Percentiles rank a stretch among this genome's conserved stretches.
Conservation (phyloP, 2,888 invertebrate genomes). For the Hyppa rectilinea region DNA sequence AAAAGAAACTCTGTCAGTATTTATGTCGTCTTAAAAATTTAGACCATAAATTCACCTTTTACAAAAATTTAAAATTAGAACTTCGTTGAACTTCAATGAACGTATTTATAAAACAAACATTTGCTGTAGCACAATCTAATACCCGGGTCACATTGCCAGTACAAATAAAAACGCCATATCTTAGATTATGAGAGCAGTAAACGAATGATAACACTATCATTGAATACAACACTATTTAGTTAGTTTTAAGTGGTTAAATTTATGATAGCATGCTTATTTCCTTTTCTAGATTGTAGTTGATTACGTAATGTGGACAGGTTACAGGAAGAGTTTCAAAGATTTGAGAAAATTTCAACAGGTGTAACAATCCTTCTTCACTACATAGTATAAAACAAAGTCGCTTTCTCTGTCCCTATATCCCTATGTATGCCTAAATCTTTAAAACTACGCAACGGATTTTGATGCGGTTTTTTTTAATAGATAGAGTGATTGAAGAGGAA, state of each 20-base stretch:
- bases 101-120: conserved; percentile 65
- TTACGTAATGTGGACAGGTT: neutral
- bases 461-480: too few relatives aligned
- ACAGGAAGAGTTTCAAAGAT: neutral
- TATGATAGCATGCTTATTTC: conserved; percentile 68
- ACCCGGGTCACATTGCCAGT: conserved; percentile 76
- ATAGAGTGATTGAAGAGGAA: too few relatives aligned
- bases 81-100: conserved; percentile 54
- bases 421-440: too few relatives aligned
- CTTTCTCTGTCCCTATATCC: too few relatives aligned
- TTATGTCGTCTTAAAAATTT: too few relatives aligned
- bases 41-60: too few relatives aligned
- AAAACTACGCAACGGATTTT: too few relatives aligned
- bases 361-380: too few relatives aligned
- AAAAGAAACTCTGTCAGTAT: too few relatives aligned
- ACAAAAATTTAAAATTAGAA: conserved; percentile 12
- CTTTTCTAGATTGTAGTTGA: conserved; percentile 55
- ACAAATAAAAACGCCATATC: conserved; percentile 82
- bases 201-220: conserved; percentile 78
- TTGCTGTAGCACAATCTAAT: conserved; percentile 65
- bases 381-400: too few relatives aligned
- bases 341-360: neutral
- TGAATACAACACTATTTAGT: conserved; percentile 74
- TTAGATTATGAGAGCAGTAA: conserved; percentile 81
- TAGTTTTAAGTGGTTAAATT: conserved; percentile 71